These are phyloP conservation scores for Centropristis striata DNA, from an alignment of 2,113 vertebrate species.

Conservation along the genomic window DNA sequence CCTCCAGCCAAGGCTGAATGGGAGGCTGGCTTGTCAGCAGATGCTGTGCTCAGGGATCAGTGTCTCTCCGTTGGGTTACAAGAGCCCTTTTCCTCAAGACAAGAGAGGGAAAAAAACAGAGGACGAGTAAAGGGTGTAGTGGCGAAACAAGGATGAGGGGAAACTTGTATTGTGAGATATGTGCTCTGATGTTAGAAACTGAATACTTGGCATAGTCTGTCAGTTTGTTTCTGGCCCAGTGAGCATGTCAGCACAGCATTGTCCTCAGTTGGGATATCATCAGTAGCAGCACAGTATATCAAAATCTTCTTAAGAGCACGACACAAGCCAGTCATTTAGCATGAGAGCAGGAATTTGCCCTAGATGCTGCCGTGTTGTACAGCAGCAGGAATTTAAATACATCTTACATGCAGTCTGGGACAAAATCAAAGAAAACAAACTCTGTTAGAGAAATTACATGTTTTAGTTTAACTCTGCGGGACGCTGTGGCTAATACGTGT, in stretches of 20 bases:
- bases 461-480: constrained; percentile 32
- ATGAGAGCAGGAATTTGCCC: constrained; percentile 25
- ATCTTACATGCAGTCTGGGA: constrained; percentile 7
- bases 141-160: constrained; percentile 74
- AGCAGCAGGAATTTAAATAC: constrained; percentile 12
- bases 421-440: constrained; percentile 39
- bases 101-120: constrained; percentile 58
- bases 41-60: constrained; percentile 87
- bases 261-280: constrained; percentile 72
- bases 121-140: constrained; percentile 75
- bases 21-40: constrained; percentile 89
- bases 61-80: constrained; percentile 81
- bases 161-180: constrained; percentile 78
- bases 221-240: constrained; percentile 78
- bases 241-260: constrained; percentile 77
- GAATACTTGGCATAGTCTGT: constrained; percentile 80
- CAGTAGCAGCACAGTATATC: constrained; percentile 70
- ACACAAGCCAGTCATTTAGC: constrained; percentile 61
- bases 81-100: constrained; percentile 81
- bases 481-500: constrained; percentile 28
- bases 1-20: constrained; percentile 84
- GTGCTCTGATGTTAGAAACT: constrained; percentile 80
- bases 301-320: constrained; percentile 63
- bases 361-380: constrained; percentile 29
- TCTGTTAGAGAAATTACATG: constrained; percentile 42